Evolutionary conservation across 1,140 invertebrate genomes (phyloP).

Genomic region (Calephelis nemesis): DNA sequence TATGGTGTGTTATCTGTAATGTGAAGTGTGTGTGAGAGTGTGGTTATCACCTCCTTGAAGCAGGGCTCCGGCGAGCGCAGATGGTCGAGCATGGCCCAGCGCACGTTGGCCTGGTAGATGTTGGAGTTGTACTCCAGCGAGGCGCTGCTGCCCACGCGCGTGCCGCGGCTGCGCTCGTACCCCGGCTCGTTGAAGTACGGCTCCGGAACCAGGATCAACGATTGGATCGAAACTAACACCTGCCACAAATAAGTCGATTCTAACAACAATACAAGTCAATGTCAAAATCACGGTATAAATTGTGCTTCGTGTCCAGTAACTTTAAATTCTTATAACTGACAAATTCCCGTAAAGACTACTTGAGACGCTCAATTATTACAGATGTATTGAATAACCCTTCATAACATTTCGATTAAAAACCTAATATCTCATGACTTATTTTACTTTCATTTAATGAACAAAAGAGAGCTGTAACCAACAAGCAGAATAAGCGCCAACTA

Average conservation of each 20-base stretch:
- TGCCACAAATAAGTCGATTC: slow-evolving; percentile 44
- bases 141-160: slow-evolving; percentile 91
- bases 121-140: slow-evolving; percentile 97
- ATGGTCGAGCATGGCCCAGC: slow-evolving; percentile 98
- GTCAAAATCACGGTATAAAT: too few species aligned
- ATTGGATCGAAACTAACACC: slow-evolving; percentile 98
- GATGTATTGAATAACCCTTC: too few species aligned
- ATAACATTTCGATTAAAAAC: too few species aligned
- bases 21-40: neutral
- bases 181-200: slow-evolving; percentile 99
- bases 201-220: slow-evolving; percentile 95
- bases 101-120: slow-evolving; percentile 95
- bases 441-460: too few species aligned
- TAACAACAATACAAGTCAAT: neutral
- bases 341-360: too few species aligned
- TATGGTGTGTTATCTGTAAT: neutral
- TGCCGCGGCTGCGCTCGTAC: slow-evolving; percentile 95
- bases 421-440: too few species aligned
- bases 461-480: too few species aligned
- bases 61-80: slow-evolving; percentile 94
- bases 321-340: too few species aligned
- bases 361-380: too few species aligned
- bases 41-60: slow-evolving; percentile 88
- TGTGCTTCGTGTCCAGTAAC: too few species aligned
- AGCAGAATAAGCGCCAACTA: too few species aligned